A percentile compares a stretch with the other conserved stretches of the same genome.
Conservation (phyloP, 1,140 invertebrate species). For the Dreissena rostriformis region DNA sequence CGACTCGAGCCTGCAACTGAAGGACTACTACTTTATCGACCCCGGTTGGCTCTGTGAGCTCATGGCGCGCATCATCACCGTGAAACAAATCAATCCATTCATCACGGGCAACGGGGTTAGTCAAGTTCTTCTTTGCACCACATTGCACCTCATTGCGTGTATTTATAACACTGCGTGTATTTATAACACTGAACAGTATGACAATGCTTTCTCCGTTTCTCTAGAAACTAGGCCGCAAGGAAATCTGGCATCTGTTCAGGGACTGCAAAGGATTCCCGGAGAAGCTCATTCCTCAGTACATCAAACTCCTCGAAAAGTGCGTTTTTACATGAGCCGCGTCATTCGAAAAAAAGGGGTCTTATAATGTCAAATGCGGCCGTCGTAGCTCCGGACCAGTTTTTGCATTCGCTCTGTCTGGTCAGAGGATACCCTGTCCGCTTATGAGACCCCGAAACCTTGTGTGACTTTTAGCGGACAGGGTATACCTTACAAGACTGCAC, state of each 20-base stretch:
- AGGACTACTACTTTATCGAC: slow-evolving; percentile 97
- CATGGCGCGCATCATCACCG: slow-evolving; percentile 97
- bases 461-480: too few relatives aligned
- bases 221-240: slow-evolving; percentile 93
- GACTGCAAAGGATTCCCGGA: slow-evolving; percentile 77
- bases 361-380: too few relatives aligned
- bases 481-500: too few relatives aligned
- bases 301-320: slow-evolving; percentile 77
- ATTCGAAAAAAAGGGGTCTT: too few relatives aligned
- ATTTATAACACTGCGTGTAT: background rate
- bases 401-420: too few relatives aligned
- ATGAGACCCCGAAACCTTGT: too few relatives aligned
- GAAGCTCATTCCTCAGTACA: slow-evolving; percentile 75
- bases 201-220: background rate
- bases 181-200: background rate
- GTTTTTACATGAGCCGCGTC: too few relatives aligned
- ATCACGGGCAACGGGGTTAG: slow-evolving; percentile 87
- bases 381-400: too few relatives aligned
- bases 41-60: slow-evolving; percentile 99
- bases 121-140: slow-evolving; percentile 4
- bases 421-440: too few relatives aligned
- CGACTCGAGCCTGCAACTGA: slow-evolving; percentile 91
- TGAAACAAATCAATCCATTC: slow-evolving; percentile 98
- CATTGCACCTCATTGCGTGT: background rate
- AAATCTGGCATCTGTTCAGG: slow-evolving; percentile 95